These are phyloP conservation scores for Drosophila parabipectinata DNA, from an alignment of 1,140 invertebrate species.

Conservation along the genomic window DNA sequence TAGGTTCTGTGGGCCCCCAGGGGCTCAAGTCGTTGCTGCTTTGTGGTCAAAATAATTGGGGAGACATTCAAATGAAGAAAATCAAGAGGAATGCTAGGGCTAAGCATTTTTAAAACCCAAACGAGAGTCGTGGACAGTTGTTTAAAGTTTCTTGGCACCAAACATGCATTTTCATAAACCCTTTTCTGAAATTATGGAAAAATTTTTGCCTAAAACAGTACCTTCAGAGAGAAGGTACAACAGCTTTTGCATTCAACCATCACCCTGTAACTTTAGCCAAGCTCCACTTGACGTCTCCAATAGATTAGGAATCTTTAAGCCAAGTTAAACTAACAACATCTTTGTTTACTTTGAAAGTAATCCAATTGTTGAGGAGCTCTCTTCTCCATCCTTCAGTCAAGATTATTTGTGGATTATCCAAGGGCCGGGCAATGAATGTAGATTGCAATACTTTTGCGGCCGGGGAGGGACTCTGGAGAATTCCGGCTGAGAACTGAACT, in stretches of 20 bases:
- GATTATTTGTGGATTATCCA: slow-evolving; percentile 29
- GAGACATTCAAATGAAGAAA: slow-evolving; percentile 39
- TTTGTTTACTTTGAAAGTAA: slow-evolving; percentile 11
- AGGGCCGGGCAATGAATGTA: slow-evolving; percentile 18
- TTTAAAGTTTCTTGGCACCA: background rate
- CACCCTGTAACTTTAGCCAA: too few relatives aligned
- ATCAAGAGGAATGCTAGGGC: slow-evolving; percentile 9
- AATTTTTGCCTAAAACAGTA: too few relatives aligned
- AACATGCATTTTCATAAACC: background rate
- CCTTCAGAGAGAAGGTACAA: too few relatives aligned
- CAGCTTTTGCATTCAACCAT: too few relatives aligned
- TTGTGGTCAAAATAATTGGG: slow-evolving; percentile 50
- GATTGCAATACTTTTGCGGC: slow-evolving; percentile 35
- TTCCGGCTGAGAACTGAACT: background rate
- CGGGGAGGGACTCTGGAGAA: slow-evolving; percentile 6
- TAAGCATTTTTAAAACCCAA: background rate
- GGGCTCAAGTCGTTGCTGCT: slow-evolving; percentile 12
- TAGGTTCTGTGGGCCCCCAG: slow-evolving; percentile 19
- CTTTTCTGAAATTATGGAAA: background rate
- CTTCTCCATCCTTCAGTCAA: slow-evolving; percentile 15
- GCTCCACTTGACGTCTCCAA: slow-evolving; percentile 5
- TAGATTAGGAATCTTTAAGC: slow-evolving; percentile 17
- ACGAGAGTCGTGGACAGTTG: background rate
- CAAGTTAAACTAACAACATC: slow-evolving; percentile 17
- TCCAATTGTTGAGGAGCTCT: slow-evolving; percentile 1